Conservation (phyloP, 2,113 vertebrate genomes). For the Cranoglanis bouderius region DNA sequence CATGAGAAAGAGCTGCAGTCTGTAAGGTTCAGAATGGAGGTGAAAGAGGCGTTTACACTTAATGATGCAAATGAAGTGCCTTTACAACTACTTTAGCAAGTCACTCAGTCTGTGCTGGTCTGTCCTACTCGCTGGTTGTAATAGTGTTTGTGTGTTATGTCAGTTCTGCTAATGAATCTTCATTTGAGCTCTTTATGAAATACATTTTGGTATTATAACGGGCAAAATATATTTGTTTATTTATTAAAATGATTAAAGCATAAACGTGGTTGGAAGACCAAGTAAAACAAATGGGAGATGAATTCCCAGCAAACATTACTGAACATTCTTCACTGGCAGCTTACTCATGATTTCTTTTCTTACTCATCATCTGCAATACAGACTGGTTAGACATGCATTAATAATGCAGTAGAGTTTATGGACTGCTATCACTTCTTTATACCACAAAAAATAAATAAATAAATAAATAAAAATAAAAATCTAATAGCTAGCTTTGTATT, state of each 20-base stretch:
- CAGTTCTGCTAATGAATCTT: background rate
- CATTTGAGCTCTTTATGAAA: background rate
- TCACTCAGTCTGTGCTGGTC: background rate
- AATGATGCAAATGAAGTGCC: background rate
- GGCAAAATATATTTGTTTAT: background rate
- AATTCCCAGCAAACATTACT: slow-evolving; percentile 22
- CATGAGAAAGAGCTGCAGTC: background rate
- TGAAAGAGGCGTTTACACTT: background rate
- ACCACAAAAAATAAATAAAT: background rate
- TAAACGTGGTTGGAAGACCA: background rate
- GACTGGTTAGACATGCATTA: slow-evolving; percentile 23
- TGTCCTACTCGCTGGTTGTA: background rate
- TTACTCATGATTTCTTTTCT: slow-evolving; percentile 26
- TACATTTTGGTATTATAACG: background rate
- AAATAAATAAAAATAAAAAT: no score
- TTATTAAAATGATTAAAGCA: background rate
- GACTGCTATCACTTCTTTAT: background rate
- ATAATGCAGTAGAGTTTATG: slow-evolving; percentile 20
- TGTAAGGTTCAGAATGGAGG: background rate
- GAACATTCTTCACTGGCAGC: background rate
- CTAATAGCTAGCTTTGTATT: slow-evolving; percentile 27
- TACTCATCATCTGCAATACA: slow-evolving; percentile 30
- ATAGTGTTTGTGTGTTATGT: background rate
- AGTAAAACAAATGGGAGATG: background rate
- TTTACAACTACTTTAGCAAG: no score